A percentile compares a stretch with the other conserved stretches of the same genome.
These are phyloP conservation scores for Thryonomys swinderianus DNA, from an alignment of 2,113 vertebrate genomes.

Conservation along the genomic window DNA sequence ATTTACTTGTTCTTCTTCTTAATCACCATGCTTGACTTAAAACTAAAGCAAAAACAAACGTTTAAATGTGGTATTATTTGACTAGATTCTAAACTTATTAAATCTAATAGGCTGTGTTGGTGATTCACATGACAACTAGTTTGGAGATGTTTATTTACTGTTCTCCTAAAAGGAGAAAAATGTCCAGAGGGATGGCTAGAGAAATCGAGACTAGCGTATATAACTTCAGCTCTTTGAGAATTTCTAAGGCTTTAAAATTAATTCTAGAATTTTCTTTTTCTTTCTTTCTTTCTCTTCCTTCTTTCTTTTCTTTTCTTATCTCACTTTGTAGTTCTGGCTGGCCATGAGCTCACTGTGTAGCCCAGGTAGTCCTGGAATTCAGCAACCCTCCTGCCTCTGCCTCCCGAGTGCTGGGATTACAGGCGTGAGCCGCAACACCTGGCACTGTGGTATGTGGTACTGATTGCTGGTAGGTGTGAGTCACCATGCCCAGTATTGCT, in stretches of 20 bases:
- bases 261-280: conserved; percentile 35
- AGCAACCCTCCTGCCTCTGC: too few species aligned
- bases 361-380: too few species aligned
- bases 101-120: background rate
- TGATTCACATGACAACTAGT: conserved; percentile 7
- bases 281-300: too few species aligned
- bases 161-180: conserved; percentile 4
- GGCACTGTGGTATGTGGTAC: too few species aligned
- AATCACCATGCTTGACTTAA: conserved; percentile 41
- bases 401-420: too few species aligned
- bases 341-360: too few species aligned
- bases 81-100: conserved; percentile 10
- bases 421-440: too few species aligned
- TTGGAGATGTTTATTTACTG: conserved; percentile 19
- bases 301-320: too few species aligned
- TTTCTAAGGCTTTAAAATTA: conserved; percentile 34
- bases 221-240: conserved; percentile 1
- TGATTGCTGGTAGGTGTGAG: too few species aligned
- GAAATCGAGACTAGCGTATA: background rate
- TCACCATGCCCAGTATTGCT: too few species aligned
- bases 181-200: background rate
- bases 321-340: too few species aligned
- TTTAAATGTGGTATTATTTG: conserved; percentile 54
- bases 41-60: conserved; percentile 35
- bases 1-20: conserved; percentile 58